Conservation (phyloP, 2,797 vertebrate genomes). For the Pseudochirops corinnae region DNA sequence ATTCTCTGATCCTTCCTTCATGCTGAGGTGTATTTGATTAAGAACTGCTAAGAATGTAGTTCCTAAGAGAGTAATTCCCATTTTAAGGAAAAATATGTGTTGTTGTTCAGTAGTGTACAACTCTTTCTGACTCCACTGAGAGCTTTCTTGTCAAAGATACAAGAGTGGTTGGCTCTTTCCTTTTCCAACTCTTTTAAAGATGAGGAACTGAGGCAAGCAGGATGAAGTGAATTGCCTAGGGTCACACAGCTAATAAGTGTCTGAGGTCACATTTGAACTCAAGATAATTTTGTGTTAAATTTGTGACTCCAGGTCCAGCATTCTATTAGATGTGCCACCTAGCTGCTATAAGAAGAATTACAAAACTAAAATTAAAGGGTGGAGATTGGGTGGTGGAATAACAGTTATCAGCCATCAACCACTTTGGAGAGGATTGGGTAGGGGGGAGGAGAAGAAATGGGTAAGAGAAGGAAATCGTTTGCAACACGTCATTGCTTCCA, state of each 20-base stretch:
- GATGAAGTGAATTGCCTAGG: background rate
- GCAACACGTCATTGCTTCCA: background rate
- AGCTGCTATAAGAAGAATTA: background rate
- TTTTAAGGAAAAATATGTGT: background rate
- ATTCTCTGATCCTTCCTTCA: slow-evolving; percentile 24
- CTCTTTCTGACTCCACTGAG: background rate
- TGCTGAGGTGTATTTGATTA: background rate
- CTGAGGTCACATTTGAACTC: background rate
- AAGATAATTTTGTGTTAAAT: background rate
- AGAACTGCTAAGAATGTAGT: background rate
- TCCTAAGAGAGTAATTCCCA: background rate
- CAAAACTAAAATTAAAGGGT: background rate
- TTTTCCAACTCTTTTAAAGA: background rate
- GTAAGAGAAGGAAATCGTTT: background rate
- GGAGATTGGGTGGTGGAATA: background rate
- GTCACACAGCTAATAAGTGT: background rate
- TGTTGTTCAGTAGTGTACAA: background rate
- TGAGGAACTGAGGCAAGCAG: background rate
- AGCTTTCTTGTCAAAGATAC: background rate
- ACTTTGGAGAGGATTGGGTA: background rate
- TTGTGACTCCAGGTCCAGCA: background rate
- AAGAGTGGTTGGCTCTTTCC: background rate
- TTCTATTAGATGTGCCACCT: background rate
- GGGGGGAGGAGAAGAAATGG: background rate
- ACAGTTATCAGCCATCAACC: background rate